These are phyloP conservation scores for Babyrousa celebensis DNA, from an alignment of 2,797 vertebrate genomes.

Conservation along the genomic window DNA sequence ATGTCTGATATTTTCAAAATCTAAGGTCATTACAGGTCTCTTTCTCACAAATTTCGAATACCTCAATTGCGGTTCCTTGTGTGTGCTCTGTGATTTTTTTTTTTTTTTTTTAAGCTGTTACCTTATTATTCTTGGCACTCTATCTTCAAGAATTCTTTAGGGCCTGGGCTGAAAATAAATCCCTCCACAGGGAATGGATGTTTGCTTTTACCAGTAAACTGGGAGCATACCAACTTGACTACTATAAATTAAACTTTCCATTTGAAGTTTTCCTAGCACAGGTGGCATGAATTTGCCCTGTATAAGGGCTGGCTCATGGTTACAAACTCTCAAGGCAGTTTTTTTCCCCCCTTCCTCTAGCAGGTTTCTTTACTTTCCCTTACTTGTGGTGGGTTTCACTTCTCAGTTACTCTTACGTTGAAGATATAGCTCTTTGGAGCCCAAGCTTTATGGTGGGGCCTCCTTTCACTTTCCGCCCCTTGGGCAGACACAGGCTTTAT, in stretches of 20 bases:
- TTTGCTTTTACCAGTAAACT: slow-evolving; percentile 29
- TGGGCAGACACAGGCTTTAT: not conserved
- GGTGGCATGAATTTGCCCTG: not conserved
- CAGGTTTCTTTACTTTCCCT: slow-evolving; percentile 6
- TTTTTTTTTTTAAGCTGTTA: not conserved
- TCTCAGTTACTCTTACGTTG: not conserved
- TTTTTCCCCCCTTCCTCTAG: not conserved
- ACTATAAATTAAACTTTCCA: slow-evolving; percentile 24
- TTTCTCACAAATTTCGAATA: slow-evolving; percentile 9
- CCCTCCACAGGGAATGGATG: not conserved
- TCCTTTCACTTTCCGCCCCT: not conserved
- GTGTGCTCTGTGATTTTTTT: not conserved
- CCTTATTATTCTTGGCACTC: slow-evolving; percentile 38
- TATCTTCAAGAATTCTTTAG: slow-evolving; percentile 40
- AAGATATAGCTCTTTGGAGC: not conserved
- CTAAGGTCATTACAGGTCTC: not conserved
- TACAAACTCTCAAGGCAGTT: not conserved
- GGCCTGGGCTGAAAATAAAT: slow-evolving; percentile 36
- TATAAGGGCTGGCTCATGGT: not conserved
- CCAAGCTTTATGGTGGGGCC: not conserved
- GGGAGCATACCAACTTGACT: not conserved
- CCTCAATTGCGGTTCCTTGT: not conserved
- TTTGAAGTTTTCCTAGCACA: not conserved
- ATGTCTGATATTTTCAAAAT: slow-evolving; percentile 5
- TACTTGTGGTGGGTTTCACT: not conserved